A percentile compares a stretch with the other conserved stretches of the same genome.
Evolutionary conservation across 2,888 invertebrate species (phyloP).

Genomic region (Lasioglossum lativentre): DNA sequence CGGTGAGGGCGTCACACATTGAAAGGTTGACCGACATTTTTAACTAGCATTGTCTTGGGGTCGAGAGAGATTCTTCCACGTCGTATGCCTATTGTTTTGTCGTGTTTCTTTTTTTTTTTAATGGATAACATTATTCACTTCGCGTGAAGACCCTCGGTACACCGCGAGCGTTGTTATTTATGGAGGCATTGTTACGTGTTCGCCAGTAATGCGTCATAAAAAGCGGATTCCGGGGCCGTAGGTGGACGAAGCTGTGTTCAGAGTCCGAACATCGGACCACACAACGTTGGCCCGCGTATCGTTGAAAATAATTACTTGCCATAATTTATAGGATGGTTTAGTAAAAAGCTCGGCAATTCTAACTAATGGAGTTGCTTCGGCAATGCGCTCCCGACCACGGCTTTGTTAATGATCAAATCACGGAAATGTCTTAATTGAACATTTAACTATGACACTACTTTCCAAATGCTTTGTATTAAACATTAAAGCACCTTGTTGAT

Average conservation of each 20-base stretch:
- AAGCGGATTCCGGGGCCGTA: conserved; percentile 39
- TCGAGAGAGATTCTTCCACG: conserved; percentile 12
- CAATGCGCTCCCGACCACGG: conserved; percentile 18
- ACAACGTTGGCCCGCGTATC: conserved; percentile 43
- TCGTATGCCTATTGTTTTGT: conserved; percentile 26
- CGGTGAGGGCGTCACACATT: no score
- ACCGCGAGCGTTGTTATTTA: conserved; percentile 54
- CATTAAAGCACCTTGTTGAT: neutral
- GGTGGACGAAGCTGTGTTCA: conserved; percentile 27
- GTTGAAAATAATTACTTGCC: conserved; percentile 56
- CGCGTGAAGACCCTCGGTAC: conserved; percentile 36
- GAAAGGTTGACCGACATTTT: no score
- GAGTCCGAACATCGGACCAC: conserved; percentile 31
- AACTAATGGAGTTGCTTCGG: conserved; percentile 53
- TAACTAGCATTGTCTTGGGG: conserved; percentile 25
- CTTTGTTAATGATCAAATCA: conserved; percentile 42
- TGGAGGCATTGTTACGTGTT: conserved; percentile 59
- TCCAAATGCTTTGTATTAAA: neutral
- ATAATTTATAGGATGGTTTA: conserved; percentile 56
- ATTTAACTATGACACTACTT: neutral
- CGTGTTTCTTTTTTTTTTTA: neutral
- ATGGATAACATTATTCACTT: conserved; percentile 20
- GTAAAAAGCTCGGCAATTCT: conserved; percentile 50
- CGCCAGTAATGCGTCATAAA: conserved; percentile 57
- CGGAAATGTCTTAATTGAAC: neutral